Evolutionary conservation across 2,113 vertebrate genomes (phyloP), one percentile per base, ranked within the genome.

Genomic region (Ictalurus punctatus): DNA sequence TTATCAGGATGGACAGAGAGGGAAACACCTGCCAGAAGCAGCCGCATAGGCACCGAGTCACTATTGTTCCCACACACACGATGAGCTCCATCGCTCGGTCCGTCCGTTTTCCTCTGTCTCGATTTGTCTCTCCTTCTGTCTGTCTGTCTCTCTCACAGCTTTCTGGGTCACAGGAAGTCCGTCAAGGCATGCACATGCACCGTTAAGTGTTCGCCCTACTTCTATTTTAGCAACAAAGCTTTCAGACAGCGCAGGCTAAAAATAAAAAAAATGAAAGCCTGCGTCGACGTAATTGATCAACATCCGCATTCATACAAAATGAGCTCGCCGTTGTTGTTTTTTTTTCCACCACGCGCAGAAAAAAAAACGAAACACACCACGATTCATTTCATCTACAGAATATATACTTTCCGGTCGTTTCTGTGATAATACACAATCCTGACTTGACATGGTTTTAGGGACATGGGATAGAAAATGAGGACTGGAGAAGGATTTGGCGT

Each of bases 11-110:
- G 74, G 86, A 85, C 88, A 91, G 91, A 88, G 92, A 86, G 91
- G 94, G 94, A 95, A 95, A 89, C 94, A 95, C 95, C 95, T 95
- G 95, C 87, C 86, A 25, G 25, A 44, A 21, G 74, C 59, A 84
- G 87, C 90, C 87, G 73, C 81, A 1, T 59, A 14, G 84, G 82
- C 92, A 89, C 91, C 54, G 30, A 65, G 74, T 87, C 84, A 79
- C 90, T 69, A 93, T 93, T 92, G 91, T 93, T 92, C 44, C 87
- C 61, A 52, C 23, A 17, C 84, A 13, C 78, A 61, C 21, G 87
- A 93, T 88, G 88, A 92, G 84, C 40, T 91, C 88, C 91, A 54
- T 83, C 56, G 52, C 78, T 80, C 83, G 84, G 86, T 37, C 84
- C 54, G 6, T 40, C 80, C 81, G 6, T 17, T 86, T 52, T 76